These are phyloP conservation scores for Isurus oxyrinchus DNA, from an alignment of 2,113 vertebrate species.

Conservation along the genomic window DNA sequence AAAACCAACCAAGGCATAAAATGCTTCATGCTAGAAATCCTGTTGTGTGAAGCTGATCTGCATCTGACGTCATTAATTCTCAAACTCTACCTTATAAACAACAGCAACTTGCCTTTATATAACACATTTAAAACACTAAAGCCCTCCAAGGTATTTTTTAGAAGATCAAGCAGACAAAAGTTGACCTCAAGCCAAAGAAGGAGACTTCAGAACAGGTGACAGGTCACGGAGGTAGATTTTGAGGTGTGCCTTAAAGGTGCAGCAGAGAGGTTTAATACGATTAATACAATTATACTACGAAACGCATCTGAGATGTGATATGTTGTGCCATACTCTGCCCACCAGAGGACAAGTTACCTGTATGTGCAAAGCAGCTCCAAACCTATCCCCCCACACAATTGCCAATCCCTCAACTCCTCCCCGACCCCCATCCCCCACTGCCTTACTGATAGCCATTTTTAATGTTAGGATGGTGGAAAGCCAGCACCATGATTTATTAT, in stretches of 20 bases:
- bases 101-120: background rate
- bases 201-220: background rate
- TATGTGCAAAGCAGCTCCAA: background rate
- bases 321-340: background rate
- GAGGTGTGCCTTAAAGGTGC: background rate
- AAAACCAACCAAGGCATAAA: background rate
- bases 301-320: background rate
- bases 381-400: no score
- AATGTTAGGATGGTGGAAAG: background rate
- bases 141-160: background rate
- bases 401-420: no score
- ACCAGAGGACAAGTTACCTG: background rate
- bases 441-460: background rate
- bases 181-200: background rate
- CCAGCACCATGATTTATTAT: background rate
- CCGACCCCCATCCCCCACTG: background rate
- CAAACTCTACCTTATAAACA: background rate
- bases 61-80: background rate
- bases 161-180: background rate
- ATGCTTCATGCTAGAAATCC: background rate
- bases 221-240: background rate
- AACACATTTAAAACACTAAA: background rate
- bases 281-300: background rate
- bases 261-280: background rate
- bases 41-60: background rate